A percentile compares a stretch with the other conserved stretches of the same genome.
These are phyloP conservation scores for Nomada lathburiana DNA, from an alignment of 2,888 invertebrate genomes.

Conservation along the genomic window DNA sequence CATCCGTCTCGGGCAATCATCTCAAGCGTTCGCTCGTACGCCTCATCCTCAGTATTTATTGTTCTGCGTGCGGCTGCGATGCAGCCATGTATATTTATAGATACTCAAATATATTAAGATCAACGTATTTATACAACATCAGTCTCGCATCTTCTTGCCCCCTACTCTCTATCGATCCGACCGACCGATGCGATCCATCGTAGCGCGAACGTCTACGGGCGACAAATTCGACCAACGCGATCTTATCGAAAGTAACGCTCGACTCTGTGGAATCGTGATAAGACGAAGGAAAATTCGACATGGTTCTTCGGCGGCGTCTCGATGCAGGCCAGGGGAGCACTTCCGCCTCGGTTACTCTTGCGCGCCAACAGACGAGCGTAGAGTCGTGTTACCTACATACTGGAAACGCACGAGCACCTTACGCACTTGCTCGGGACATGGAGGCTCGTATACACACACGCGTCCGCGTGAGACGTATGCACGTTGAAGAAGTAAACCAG, in stretches of 20 bases:
- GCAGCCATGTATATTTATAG: constrained; percentile 75
- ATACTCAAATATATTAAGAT: constrained; percentile 79
- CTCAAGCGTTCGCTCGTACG: constrained; percentile 8
- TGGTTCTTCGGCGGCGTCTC: constrained; percentile 48
- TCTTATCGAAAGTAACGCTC: constrained; percentile 28
- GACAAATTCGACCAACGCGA: background rate
- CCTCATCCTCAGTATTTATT: constrained; percentile 73
- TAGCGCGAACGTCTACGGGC: background rate
- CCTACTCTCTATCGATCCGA: background rate
- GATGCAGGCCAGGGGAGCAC: constrained; percentile 78
- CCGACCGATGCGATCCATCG: background rate
- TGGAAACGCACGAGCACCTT: constrained; percentile 72
- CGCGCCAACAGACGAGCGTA: constrained; percentile 41
- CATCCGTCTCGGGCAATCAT: background rate
- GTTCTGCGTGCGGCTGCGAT: constrained; percentile 51
- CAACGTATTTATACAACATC: constrained; percentile 15
- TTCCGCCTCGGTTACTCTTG: constrained; percentile 64
- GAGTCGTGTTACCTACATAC: constrained; percentile 76
- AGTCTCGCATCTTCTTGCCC: background rate
- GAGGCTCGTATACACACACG: constrained; percentile 44
- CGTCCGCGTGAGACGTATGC: constrained; percentile 41
- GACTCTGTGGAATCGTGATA: background rate
- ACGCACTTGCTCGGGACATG: constrained; percentile 72
- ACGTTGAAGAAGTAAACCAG: constrained; percentile 70
- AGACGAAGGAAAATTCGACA: background rate